Base-by-base conservation (phyloP, 1,140 invertebrate genomes). In the Pseudoatta argentina region DNA sequence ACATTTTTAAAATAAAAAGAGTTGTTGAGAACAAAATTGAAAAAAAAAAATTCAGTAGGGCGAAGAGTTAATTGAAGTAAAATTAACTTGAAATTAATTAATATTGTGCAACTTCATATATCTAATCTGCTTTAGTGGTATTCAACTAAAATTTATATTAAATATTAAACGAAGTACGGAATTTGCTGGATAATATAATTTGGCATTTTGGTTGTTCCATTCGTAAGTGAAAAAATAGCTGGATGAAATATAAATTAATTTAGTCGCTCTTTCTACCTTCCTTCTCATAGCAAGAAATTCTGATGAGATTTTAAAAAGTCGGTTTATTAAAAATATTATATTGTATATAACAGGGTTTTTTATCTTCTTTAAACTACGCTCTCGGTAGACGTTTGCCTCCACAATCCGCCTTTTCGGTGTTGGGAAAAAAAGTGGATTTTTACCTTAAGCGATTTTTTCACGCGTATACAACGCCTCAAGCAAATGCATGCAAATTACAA, bases 401-500 rank as follows among this genome's bases (percentile, higher is more conserved):
- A 10, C 30, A 39, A n/a, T 21, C 44, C 55, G 53, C 57, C 44
- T 73, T 75, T 83, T 61, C 44, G 7, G 69, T 24, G 79, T 73
- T n/a, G 18, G 30, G 16, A 5, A 57, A 81, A 81, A 61, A 61
- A 30, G 16, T 24, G 14, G 39, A 48, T 34, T 61, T 44, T 27
- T 24, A 72, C 53, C 44, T 27, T n/a, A 27, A 44, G 55, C 69
- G 55, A 83, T 83, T 83, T 83, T 83, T 75, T 63, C 69, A 75
- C 55, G 79, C 69, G 57, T 83, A 75, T 44, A 83, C 79, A 83
- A 83, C 69, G 69, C 79, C 55, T 27, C 27, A 57, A 83, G 79
- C 79, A 83, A 83, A 83, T 83, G 69, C 55, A 83, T 83, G 79
- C 79, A 83, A 83, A 83, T 83, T 83, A 75, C 69, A 83, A 83